Evolutionary conservation across 1,140 invertebrate genomes (phyloP).

Genomic region (Macrocentrus cingulum): DNA sequence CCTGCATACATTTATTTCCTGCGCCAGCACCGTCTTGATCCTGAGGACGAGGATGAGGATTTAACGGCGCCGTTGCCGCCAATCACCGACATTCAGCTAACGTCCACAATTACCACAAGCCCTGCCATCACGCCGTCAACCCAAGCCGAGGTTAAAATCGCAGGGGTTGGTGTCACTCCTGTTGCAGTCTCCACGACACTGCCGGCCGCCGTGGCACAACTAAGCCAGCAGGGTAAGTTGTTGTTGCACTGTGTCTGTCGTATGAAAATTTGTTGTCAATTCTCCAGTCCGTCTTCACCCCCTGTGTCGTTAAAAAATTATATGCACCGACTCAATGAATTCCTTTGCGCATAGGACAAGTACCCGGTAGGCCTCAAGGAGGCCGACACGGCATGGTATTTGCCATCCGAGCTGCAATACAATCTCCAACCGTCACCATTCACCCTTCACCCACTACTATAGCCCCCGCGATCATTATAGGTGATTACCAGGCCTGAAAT

Average conservation of each 20-base stretch:
- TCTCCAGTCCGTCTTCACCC: neutral
- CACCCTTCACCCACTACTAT: slow-evolving; percentile 64
- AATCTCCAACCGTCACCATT: slow-evolving; percentile 58
- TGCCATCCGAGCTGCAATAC: slow-evolving; percentile 62
- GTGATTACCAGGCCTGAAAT: slow-evolving; percentile 52
- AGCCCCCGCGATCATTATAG: slow-evolving; percentile 60
- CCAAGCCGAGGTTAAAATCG: slow-evolving; percentile 65
- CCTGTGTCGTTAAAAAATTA: too few species aligned
- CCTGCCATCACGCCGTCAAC: slow-evolving; percentile 30
- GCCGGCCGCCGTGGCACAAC: slow-evolving; percentile 64
- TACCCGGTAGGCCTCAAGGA: slow-evolving; percentile 67
- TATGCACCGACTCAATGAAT: slow-evolving; percentile 36
- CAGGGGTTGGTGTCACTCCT: slow-evolving; percentile 65
- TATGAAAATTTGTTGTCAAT: slow-evolving; percentile 8
- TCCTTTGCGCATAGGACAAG: slow-evolving; percentile 63
- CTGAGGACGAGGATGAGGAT: slow-evolving; percentile 65
- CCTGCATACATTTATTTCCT: slow-evolving; percentile 74
- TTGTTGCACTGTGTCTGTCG: neutral
- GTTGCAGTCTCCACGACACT: slow-evolving; percentile 65
- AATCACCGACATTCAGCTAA: slow-evolving; percentile 23
- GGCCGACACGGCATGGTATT: slow-evolving; percentile 71
- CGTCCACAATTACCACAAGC: slow-evolving; percentile 28
- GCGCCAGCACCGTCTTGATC: slow-evolving; percentile 73
- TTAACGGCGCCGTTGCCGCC: slow-evolving; percentile 43
- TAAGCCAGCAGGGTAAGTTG: slow-evolving; percentile 61